Evolutionary conservation across 2,797 vertebrate genomes (phyloP).

Genomic region (Lacerta bilineata): DNA sequence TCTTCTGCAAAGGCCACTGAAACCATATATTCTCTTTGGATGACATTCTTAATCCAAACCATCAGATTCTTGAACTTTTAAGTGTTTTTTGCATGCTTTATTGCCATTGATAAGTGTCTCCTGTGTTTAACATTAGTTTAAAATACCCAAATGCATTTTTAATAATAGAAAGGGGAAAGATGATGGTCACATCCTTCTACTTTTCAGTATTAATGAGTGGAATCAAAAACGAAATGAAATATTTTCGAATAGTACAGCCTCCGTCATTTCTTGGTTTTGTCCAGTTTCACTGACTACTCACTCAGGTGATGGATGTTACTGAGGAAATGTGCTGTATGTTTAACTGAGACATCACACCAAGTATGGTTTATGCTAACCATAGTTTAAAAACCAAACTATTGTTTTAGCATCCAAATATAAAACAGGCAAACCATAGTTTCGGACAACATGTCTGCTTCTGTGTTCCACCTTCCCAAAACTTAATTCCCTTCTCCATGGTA

Average conservation of each 20-base stretch:
- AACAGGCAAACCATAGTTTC: neutral
- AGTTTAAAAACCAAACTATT: neutral
- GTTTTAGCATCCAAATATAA: neutral
- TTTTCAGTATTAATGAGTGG: neutral
- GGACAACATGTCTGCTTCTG: neutral
- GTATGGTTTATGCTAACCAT: neutral
- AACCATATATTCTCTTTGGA: conserved; percentile 18
- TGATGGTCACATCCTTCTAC: too few relatives aligned
- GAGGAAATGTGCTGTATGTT: neutral
- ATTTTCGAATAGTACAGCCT: neutral
- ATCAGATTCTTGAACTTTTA: neutral
- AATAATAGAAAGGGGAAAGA: neutral
- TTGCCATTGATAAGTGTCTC: neutral
- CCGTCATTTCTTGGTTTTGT: neutral
- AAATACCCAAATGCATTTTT: conserved; percentile 2
- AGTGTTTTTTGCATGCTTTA: fast-evolving
- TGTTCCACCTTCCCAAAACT: neutral
- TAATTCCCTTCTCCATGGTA: neutral
- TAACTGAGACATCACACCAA: neutral
- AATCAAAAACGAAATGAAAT: neutral
- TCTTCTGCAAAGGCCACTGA: neutral
- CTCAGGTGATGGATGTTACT: neutral
- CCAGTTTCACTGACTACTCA: neutral
- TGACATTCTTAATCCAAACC: conserved; percentile 25
- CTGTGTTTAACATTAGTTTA: neutral